Evolutionary conservation across 2,113 vertebrate species (phyloP).

Genomic region (Dasypus novemcinctus): DNA sequence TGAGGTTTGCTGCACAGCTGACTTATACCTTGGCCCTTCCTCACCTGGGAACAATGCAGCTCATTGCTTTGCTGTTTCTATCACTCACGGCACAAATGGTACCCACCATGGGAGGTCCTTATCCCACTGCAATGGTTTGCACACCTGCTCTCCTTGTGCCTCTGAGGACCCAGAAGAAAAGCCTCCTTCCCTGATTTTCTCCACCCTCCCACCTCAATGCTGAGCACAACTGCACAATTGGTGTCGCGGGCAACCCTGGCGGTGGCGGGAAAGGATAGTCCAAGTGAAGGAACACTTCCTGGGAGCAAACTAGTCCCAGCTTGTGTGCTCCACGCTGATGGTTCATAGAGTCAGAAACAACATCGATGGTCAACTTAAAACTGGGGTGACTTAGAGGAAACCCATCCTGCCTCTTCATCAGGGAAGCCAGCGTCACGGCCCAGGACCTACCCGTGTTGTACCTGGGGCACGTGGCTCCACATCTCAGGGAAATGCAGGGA

Average conservation of each 20-base stretch:
- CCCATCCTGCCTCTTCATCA: no score
- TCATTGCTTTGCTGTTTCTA: background rate
- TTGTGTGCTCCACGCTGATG: no score
- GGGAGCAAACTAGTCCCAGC: fast-evolving
- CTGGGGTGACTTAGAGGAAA: no score
- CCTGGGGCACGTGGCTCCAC: background rate
- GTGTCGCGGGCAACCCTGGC: background rate
- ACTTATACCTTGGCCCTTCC: background rate
- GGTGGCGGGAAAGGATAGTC: background rate
- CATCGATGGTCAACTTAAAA: fast-evolving
- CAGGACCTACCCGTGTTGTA: no score
- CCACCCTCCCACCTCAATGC: fast-evolving
- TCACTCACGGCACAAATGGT: fast-evolving
- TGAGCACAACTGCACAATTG: fast-evolving
- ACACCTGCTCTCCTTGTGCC: fast-evolving
- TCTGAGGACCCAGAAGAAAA: no score
- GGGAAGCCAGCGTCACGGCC: no score
- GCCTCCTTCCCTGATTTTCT: no score
- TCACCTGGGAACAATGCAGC: background rate
- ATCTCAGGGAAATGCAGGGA: background rate
- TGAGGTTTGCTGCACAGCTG: fast-evolving
- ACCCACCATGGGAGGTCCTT: fast-evolving
- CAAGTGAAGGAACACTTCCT: background rate
- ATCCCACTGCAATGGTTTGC: fast-evolving
- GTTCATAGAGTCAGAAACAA: no score